Percentiles rank a stretch among this genome's conserved stretches.
These are phyloP conservation scores for Eulacestoma nigropectus DNA, from an alignment of 2,113 vertebrate genomes.

Conservation along the genomic window DNA sequence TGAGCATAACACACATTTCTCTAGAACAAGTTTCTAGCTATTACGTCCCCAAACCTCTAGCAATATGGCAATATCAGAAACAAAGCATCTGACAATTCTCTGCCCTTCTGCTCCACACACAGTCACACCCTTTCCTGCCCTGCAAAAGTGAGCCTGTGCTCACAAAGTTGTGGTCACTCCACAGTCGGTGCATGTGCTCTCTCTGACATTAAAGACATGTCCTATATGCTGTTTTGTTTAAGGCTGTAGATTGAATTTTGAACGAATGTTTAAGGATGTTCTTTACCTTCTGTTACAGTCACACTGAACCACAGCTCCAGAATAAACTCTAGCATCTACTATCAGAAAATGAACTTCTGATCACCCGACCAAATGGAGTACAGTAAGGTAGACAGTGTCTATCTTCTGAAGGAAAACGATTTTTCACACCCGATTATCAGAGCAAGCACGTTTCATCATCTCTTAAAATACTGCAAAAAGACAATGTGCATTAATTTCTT, in stretches of 20 bases:
- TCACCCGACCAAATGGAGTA: neutral
- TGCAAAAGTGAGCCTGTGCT: neutral
- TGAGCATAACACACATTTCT: neutral
- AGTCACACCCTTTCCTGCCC: neutral
- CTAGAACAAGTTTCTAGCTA: neutral
- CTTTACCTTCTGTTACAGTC: neutral
- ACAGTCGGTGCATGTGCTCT: rapidly evolving
- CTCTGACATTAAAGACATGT: neutral
- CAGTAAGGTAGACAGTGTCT: neutral
- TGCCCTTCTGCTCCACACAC: neutral
- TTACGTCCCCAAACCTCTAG: neutral
- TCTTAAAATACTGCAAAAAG: neutral
- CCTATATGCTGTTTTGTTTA: neutral
- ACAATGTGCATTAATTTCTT: neutral
- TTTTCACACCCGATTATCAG: neutral
- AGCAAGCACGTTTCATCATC: neutral
- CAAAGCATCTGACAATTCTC: neutral
- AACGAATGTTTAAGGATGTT: neutral
- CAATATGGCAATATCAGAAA: neutral
- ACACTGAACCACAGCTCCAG: neutral
- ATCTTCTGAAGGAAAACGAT: neutral
- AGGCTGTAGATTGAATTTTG: neutral
- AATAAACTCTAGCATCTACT: neutral
- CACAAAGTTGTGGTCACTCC: neutral
- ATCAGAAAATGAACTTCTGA: neutral